These are phyloP conservation scores for Adineta ricciae DNA, from an alignment of 2,888 invertebrate species.

Conservation along the genomic window DNA sequence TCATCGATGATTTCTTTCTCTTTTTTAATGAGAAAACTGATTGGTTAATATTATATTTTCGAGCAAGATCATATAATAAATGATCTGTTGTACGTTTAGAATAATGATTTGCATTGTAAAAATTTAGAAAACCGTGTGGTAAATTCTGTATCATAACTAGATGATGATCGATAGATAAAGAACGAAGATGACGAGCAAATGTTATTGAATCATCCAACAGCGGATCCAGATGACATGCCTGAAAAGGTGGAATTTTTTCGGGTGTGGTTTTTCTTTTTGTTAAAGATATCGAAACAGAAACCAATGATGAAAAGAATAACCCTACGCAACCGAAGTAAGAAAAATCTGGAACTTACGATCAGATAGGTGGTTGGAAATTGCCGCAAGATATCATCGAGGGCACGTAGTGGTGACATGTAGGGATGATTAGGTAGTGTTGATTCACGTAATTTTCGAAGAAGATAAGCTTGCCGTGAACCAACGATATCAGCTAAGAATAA, in stretches of 20 bases:
- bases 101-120: background rate
- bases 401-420: slow-evolving; percentile 76
- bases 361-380: slow-evolving; percentile 73
- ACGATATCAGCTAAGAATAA: background rate
- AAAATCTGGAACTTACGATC: slow-evolving; percentile 56
- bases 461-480: background rate
- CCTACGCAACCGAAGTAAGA: background rate
- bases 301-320: background rate
- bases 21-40: background rate
- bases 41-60: background rate
- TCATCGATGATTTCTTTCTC: background rate
- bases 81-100: background rate
- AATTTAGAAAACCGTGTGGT: background rate
- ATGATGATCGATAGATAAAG: background rate
- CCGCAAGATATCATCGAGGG: slow-evolving; percentile 66
- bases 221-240: slow-evolving; percentile 60
- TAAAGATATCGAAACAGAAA: background rate
- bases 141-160: background rate
- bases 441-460: slow-evolving; percentile 38
- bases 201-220: slow-evolving; percentile 81
- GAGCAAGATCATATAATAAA: background rate
- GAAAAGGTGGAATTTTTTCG: background rate
- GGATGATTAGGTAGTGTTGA: slow-evolving; percentile 58
- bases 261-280: background rate
- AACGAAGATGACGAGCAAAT: slow-evolving; percentile 39